Evolutionary conservation across 2,113 vertebrate genomes (phyloP), one percentile per base, ranked within the genome.

Genomic region (Puffinus mauretanicus): DNA sequence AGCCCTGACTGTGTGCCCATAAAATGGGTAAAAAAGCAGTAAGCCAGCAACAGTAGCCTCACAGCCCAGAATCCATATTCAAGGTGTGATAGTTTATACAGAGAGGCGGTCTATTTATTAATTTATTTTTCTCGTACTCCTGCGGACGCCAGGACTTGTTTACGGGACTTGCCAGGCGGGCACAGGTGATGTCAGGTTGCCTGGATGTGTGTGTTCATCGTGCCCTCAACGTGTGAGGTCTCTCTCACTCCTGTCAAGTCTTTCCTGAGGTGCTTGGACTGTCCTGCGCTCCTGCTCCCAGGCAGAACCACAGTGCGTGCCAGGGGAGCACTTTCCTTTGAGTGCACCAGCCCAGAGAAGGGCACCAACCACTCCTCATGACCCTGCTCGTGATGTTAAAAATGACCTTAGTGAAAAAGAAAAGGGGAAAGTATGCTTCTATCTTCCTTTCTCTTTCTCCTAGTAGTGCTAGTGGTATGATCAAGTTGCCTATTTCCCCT

Each of bases 101-200:
- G 78, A 87, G 51, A 64, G 29, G 9, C 0, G 2, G 16, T 62
- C 21, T 82, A 9, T 72, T 69, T 44, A 10, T 60, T 67, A 8
- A 42, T 64, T 58, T 21, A 5, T 72, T 90, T 91, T 69, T 44
- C 32, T 86, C 0, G 0, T 30, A 19, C 2, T 14, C 18, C 25
- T 57, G 13, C 76, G 62, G 64, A 14, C 0, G 0, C 18, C 0
- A 0, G 14, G 36, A 38, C 36, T 38, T 1, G 2, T 54, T 47
- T 13, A 4, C 3, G 6, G 44, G 30, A 25, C 52, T 80, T 2
- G 1, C 16, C 30, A 36, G 73, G 61, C 20, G 20, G 72, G 14
- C 24, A 4, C 13, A 21, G 77, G 40, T 49, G 46, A 61, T 46
- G 14, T 38, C n/a, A 46, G n/a, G 32, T 44, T 78, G 10, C 32